Percentiles rank a stretch among this genome's conserved stretches.
These are phyloP conservation scores for Phoenicopterus ruber DNA, from an alignment of 2,113 vertebrate species.

Conservation along the genomic window DNA sequence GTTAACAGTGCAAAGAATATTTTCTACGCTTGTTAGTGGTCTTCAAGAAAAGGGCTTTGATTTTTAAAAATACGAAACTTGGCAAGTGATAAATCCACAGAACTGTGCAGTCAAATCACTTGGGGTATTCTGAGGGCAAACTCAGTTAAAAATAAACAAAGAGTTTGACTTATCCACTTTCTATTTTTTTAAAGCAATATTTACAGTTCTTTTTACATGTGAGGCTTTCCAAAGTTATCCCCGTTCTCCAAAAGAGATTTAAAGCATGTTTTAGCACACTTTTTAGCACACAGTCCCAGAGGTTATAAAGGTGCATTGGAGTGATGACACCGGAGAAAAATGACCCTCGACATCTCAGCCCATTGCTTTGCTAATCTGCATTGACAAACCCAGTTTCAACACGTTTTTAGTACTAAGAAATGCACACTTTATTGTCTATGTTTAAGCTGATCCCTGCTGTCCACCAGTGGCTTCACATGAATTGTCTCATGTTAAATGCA, in stretches of 20 bases:
- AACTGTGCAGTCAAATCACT: neutral
- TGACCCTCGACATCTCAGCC: neutral
- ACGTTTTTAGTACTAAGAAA: neutral
- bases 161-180: neutral
- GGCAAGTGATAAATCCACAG: constrained; percentile 22
- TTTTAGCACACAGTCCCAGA: neutral
- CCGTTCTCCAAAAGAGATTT: neutral
- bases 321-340: neutral
- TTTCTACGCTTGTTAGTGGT: neutral
- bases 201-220: neutral
- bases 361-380: neutral
- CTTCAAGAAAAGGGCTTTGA: constrained; percentile 16
- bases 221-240: neutral
- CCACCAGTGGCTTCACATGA: neutral
- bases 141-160: constrained; percentile 22
- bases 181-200: neutral
- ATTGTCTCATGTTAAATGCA: neutral
- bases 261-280: neutral
- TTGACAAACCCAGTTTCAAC: neutral
- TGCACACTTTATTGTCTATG: neutral
- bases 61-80: constrained; percentile 13
- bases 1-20: neutral
- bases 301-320: neutral
- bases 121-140: constrained; percentile 14
- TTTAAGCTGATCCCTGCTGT: neutral